Evolutionary conservation across 35 echinoderm and acorn worm genomes (phyloP).

Genomic region (Anneissia japonica): DNA sequence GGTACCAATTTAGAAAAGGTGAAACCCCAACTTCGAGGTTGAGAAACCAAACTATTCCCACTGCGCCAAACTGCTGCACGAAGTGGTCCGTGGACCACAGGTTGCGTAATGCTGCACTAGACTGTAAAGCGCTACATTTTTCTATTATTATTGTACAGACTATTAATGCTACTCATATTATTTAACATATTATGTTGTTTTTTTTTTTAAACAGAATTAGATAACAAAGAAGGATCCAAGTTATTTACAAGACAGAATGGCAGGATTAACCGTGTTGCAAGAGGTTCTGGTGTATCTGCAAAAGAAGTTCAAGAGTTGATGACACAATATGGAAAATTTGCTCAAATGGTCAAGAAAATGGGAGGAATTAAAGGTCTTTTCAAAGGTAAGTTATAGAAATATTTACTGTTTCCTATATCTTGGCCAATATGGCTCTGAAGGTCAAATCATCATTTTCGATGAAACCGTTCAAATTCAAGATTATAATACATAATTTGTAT

Average conservation of each 20-base stretch:
- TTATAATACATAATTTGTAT: neutral
- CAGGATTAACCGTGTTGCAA: conserved; percentile 78
- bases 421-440: neutral
- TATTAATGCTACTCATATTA: no score
- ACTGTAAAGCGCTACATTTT: no score
- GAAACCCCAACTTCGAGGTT: no score
- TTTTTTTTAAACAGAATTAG: conserved; percentile 60
- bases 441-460: neutral
- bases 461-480: neutral
- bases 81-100: no score
- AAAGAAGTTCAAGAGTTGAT: conserved; percentile 95
- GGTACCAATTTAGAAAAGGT: no score
- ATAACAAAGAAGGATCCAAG: conserved; percentile 89
- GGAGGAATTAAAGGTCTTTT: conserved; percentile 97
- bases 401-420: neutral
- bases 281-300: conserved; percentile 85
- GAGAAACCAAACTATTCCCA: no score
- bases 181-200: no score
- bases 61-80: no score
- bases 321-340: conserved; percentile 99
- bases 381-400: conserved; percentile 58
- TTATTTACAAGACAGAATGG: conserved; percentile 76
- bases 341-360: conserved; percentile 99
- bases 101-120: no score
- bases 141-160: no score